A percentile compares a stretch with the other conserved stretches of the same genome.
Evolutionary conservation across 2,113 vertebrate species (phyloP).

Genomic region (Sula dactylatra): DNA sequence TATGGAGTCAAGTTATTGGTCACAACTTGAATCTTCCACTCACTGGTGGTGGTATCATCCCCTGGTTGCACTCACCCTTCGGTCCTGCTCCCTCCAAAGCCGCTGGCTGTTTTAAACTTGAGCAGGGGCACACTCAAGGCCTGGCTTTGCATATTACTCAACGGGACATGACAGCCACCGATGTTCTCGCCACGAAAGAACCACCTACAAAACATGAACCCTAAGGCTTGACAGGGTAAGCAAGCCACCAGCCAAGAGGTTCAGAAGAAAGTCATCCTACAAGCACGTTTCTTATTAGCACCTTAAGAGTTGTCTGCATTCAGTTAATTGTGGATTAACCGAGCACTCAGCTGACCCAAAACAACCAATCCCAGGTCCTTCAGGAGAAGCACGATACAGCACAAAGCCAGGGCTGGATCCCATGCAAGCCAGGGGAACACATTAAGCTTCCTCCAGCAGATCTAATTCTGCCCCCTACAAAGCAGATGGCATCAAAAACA

Average conservation of each 20-base stretch:
- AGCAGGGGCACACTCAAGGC: neutral
- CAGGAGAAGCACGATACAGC: fast-evolving
- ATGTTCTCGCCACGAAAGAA: neutral
- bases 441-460: neutral
- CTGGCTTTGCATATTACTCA: neutral
- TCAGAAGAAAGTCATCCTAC: neutral
- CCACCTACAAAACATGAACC: neutral
- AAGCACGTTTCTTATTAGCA: neutral
- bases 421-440: neutral
- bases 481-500: neutral
- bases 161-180: fast-evolving
- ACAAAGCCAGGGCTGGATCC: neutral
- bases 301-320: neutral
- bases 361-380: neutral
- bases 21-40: neutral
- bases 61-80: too few relatives aligned
- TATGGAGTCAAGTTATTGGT: neutral
- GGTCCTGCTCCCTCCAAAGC: neutral
- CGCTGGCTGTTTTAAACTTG: neutral
- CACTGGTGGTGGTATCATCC: fast-evolving
- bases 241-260: neutral
- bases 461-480: neutral
- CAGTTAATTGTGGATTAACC: neutral
- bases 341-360: neutral
- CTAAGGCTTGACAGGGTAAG: neutral